A percentile compares a stretch with the other conserved stretches of the same genome.
Evolutionary conservation across 2,113 vertebrate genomes (phyloP).

Genomic region (Acrocephalus kingi): DNA sequence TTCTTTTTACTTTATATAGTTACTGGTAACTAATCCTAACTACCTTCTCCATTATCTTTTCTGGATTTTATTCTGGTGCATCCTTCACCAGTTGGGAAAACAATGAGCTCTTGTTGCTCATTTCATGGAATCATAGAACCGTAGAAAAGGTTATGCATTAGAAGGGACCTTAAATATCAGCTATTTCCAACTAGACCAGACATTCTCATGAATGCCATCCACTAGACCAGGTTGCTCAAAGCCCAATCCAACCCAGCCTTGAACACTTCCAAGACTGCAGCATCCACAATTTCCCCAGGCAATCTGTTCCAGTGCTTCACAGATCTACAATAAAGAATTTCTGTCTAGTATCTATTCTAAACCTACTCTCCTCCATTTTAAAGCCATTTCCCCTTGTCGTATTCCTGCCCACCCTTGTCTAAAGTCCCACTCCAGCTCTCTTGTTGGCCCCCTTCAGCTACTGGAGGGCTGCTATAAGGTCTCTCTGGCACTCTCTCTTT

Average conservation of each 20-base stretch:
- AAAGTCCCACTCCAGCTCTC: neutral
- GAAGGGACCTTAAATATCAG: neutral
- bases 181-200: neutral
- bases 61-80: neutral
- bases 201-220: neutral
- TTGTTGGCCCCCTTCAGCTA: neutral
- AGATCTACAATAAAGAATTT: neutral
- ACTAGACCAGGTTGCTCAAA: neutral
- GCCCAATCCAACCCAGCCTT: neutral
- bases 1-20: neutral
- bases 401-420: too few species aligned
- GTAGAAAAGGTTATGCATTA: neutral
- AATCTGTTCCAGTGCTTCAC: neutral
- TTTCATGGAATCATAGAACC: neutral
- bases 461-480: neutral
- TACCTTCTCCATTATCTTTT: neutral
- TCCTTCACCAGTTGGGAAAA: neutral
- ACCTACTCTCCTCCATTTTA: neutral
- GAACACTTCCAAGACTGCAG: too few species aligned
- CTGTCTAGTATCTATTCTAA: neutral
- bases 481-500: rapidly evolving
- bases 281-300: neutral
- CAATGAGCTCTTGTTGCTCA: rapidly evolving
- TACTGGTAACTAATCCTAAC: neutral
- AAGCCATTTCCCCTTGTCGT: neutral